A percentile compares a stretch with the other conserved stretches of the same genome.
These are phyloP conservation scores for Stegodyphus mimosarum DNA, from an alignment of 1,140 invertebrate species.

Conservation along the genomic window DNA sequence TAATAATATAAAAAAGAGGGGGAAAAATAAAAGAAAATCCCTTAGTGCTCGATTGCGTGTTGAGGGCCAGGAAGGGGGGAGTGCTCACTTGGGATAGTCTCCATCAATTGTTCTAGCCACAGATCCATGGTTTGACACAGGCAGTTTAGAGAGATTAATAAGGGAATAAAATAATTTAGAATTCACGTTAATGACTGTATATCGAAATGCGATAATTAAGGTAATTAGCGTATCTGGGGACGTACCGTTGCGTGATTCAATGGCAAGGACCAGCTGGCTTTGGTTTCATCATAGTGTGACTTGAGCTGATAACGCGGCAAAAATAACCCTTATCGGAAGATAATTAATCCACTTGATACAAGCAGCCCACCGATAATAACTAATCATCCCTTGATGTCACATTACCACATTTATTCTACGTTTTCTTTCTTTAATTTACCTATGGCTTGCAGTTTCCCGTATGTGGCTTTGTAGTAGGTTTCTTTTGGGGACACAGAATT, in stretches of 20 bases:
- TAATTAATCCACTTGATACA: slow-evolving; percentile 53
- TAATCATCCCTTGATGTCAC: slow-evolving; percentile 31
- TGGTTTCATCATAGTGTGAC: neutral
- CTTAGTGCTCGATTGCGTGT: too few species aligned
- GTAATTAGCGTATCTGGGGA: slow-evolving; percentile 25
- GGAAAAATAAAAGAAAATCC: too few species aligned
- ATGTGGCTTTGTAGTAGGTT: neutral
- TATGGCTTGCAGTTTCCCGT: neutral
- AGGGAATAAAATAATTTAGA: slow-evolving; percentile 53
- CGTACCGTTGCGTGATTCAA: slow-evolving; percentile 5
- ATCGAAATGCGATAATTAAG: slow-evolving; percentile 52
- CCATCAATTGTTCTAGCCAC: too few species aligned
- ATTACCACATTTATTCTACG: neutral
- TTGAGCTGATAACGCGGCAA: slow-evolving; percentile 4
- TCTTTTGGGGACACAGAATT: too few species aligned
- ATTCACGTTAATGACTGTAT: slow-evolving; percentile 48
- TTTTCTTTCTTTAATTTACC: neutral
- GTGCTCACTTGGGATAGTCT: too few species aligned
- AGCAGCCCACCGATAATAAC: slow-evolving; percentile 24
- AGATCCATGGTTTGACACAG: neutral
- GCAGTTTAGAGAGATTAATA: slow-evolving; percentile 34
- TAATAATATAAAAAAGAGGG: too few species aligned
- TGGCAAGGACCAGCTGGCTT: slow-evolving; percentile 18
- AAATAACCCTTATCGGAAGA: slow-evolving; percentile 46
- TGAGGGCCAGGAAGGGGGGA: too few species aligned